Conservation (phyloP, 1,140 invertebrate genomes). For the Trichonephila clavata region DNA sequence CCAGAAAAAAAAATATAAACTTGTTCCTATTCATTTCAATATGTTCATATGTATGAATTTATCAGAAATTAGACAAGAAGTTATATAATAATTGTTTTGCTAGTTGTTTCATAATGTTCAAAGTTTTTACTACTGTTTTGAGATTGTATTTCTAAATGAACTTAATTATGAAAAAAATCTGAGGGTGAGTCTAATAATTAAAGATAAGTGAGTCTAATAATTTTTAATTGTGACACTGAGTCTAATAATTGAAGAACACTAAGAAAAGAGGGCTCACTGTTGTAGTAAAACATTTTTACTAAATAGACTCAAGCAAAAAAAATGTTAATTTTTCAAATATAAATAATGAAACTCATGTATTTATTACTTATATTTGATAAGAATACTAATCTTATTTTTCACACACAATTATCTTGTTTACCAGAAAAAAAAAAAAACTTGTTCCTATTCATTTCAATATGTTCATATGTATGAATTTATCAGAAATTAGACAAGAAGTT, state of each 20-base stretch:
- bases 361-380: not conserved
- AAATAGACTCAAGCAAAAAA: too few relatives aligned
- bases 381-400: too few relatives aligned
- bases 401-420: not conserved
- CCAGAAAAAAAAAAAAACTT: too few relatives aligned
- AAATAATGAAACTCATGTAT: not conserved
- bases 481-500: too few relatives aligned
- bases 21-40: too few relatives aligned
- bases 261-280: not conserved
- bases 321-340: too few relatives aligned
- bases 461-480: too few relatives aligned
- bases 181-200: not conserved
- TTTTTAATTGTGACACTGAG: too few relatives aligned
- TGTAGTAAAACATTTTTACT: not conserved
- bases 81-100: not conserved
- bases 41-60: not conserved
- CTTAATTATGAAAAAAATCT: not conserved
- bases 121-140: not conserved
- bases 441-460: too few relatives aligned
- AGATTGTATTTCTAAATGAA: not conserved
- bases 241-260: not conserved
- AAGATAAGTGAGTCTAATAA: not conserved
- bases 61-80: not conserved
- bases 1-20: not conserved
- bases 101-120: not conserved